Base-by-base conservation (phyloP, 23 tunicate species). In the Trididemnum miniatum region DNA sequence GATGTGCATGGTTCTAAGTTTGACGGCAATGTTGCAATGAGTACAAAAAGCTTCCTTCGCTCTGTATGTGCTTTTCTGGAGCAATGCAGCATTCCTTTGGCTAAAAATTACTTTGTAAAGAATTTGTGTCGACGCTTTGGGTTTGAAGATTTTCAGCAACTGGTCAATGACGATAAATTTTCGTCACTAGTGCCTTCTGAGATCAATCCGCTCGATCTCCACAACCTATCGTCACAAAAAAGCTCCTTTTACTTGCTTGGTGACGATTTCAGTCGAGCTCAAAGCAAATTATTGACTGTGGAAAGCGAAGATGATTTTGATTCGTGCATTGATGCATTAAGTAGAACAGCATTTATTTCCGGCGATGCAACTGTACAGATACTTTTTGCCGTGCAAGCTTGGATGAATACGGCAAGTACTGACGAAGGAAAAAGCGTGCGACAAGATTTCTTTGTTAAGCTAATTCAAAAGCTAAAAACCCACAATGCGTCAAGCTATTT, bases 41-140 rank as follows among this genome's bases (percentile, higher is more conserved):
- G 25, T 12, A 4, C n/a, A 23, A 35, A 34, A 34, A 2, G 20
- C 2, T 35, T 23, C 3, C 20, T 80, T 28, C 24, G 59, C n/a
- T 37, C 24, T 15, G 31, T 63, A 2, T 80, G 37, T 65, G 74
- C 4, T 5, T 34, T 64, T 9, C 5, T 80, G 20, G 20, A 65
- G n/a, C 34, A 57, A 31, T 22, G 4, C 27, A 52, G 65, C 65
- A 7, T 63, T 20, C 34, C 15, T 64, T 5, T 57, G 52, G 72
- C 76, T 0, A 74, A 74, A 74, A 1, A 2, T 15, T 86, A 51
- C 69, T 67, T 86, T 37, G 44, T 80, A 32, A 86, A 86, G 54
- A 34, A 51, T 1, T 54, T 79, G 31, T 86, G 90, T 51, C 71
- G 84, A 2, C 66, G 72, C 0, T 79, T 35, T 86, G 90, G 90